Evolutionary conservation across 2,113 vertebrate species (phyloP), one percentile per base, ranked within the genome.

Genomic region (Mugil cephalus): DNA sequence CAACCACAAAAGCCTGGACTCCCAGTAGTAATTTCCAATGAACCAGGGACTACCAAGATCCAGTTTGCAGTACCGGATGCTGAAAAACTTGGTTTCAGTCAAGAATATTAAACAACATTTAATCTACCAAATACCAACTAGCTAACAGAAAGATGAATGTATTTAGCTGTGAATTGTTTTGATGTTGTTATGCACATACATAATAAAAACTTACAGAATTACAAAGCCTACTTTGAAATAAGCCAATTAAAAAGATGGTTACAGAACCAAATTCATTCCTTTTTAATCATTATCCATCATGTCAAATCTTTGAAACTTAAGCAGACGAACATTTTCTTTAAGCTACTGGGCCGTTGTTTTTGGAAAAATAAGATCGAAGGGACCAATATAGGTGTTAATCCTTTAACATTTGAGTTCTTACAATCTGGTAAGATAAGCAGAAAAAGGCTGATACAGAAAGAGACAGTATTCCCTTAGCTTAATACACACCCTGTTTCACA

Each of bases 381-480:
- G n/a, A 54, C 12, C 40, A 17, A 58, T 8, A 42, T 45, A 82
- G 51, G 55, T 58, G 59, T 34, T 43, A 48, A 89, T 91, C 89
- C 79, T 87, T 84, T 93, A 87, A 93, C 91, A 93, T 92, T 93
- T 94, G 88, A 88, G 87, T 74, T 85, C 88, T n/a, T 73, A 91
- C 89, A 94, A 93, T 92, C 90, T 91, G 90, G 91, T 94, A 93
- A 85, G 93, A 88, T 89, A 93, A 92, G 88, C 89, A 88, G 90
- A 93, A 91, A 85, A 87, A 19, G 38, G 53, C 46, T 50, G 12
- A 75, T 10, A 42, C 13, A 43, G 35, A 17, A 42, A 47, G 21
- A 47, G 21, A 40, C 50, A 21, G 0, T 17, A 53, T 50, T 55
- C 52, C 45, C 34, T 47, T 17, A 45, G 59, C 45, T 52, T 59